A percentile compares a stretch with the other conserved stretches of the same genome.
Conservation (phyloP, 2,113 vertebrate genomes). For the Ellobius talpinus region DNA sequence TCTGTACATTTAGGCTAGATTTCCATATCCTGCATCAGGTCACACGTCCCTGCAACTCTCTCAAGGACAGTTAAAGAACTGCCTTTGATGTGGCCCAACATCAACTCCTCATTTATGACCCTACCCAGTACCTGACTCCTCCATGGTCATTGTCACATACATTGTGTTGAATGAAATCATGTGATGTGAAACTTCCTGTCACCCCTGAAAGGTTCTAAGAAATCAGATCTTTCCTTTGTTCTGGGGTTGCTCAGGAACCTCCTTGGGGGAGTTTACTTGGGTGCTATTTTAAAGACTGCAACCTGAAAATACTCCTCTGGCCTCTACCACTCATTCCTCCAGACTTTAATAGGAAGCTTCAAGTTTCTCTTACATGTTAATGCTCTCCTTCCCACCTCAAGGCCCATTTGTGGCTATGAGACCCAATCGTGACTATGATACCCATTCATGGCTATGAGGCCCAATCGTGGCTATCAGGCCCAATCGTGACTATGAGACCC, state of each 20-base stretch:
- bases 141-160: not conserved
- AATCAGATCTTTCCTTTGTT: not conserved
- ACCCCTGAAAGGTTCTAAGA: not conserved
- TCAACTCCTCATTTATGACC: not conserved
- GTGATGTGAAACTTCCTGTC: not conserved
- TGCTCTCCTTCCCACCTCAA: not conserved
- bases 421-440: fast-evolving
- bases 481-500: too few species aligned
- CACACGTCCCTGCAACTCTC: not conserved
- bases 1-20: not conserved
- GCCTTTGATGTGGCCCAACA: not conserved
- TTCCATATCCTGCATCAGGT: not conserved
- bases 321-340: too few species aligned
- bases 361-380: too few species aligned
- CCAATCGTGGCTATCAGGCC: too few species aligned
- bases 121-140: not conserved
- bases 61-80: not conserved
- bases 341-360: not conserved
- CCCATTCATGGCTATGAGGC: too few species aligned
- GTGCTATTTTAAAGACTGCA: not conserved
- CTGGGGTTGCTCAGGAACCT: not conserved
- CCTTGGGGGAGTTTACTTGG: not conserved
- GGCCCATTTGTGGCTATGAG: not conserved
- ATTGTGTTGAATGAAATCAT: not conserved
- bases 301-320: not conserved